These are phyloP conservation scores for Hozukius guyotensis DNA, from an alignment of 2,797 vertebrate species.

Conservation along the genomic window DNA sequence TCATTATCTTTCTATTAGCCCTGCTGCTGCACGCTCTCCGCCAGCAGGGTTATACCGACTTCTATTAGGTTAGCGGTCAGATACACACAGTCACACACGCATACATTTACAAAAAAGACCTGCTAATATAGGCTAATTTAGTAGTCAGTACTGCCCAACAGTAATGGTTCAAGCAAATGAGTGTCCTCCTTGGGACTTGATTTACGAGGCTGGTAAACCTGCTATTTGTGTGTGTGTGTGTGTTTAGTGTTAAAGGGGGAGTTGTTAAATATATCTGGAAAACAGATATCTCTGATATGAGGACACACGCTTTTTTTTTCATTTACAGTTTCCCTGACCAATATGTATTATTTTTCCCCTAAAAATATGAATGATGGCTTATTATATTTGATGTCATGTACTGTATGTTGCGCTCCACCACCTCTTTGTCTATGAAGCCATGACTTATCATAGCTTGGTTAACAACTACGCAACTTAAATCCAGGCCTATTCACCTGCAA, in stretches of 20 bases:
- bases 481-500: not conserved
- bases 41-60: slow-evolving; percentile 79
- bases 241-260: not conserved
- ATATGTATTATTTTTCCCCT: not conserved
- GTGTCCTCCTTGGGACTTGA: slow-evolving; percentile 75
- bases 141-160: slow-evolving; percentile 71
- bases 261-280: slow-evolving; percentile 5
- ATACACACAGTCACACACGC: slow-evolving; percentile 55
- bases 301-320: slow-evolving; percentile 1
- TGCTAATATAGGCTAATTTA: slow-evolving; percentile 79
- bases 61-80: slow-evolving; percentile 82
- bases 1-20: slow-evolving; percentile 88
- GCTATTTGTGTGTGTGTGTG: slow-evolving; percentile 31
- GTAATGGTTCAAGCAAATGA: slow-evolving; percentile 78
- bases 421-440: not conserved
- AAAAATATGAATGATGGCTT: not conserved
- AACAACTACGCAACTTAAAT: not conserved
- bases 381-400: not conserved
- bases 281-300: slow-evolving; percentile 4
- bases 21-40: slow-evolving; percentile 67
- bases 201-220: slow-evolving; percentile 63
- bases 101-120: slow-evolving; percentile 36
- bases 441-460: not conserved
- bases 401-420: not conserved
- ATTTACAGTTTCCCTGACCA: not conserved